These are phyloP conservation scores for Drosophila watanabei DNA, from an alignment of 1,140 invertebrate species.

Conservation along the genomic window DNA sequence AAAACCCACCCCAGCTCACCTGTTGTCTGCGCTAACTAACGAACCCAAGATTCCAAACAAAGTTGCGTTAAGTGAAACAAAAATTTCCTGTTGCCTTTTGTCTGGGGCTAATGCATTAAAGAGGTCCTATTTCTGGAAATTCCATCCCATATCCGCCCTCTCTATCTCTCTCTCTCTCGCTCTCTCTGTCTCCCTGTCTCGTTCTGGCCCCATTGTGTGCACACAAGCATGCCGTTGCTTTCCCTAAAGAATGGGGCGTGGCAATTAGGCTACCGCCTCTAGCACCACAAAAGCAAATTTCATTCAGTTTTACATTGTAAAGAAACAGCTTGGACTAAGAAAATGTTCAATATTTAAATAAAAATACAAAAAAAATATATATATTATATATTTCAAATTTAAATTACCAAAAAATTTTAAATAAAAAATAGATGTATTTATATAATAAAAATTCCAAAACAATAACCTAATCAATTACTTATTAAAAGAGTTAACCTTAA, in stretches of 20 bases:
- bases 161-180: neutral
- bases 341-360: neutral
- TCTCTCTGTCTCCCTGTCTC: slow-evolving; percentile 9
- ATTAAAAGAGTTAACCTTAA: neutral
- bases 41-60: slow-evolving; percentile 29
- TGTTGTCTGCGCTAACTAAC: slow-evolving; percentile 8
- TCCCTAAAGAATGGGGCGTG: slow-evolving; percentile 48
- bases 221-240: slow-evolving; percentile 57
- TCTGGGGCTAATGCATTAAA: slow-evolving; percentile 65
- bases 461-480: neutral
- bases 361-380: neutral
- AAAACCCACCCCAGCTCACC: slow-evolving; percentile 12
- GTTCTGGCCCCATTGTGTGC: slow-evolving; percentile 41
- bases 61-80: slow-evolving; percentile 40
- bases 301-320: slow-evolving; percentile 31
- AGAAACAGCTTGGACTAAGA: neutral
- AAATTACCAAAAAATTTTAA: neutral
- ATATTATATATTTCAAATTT: neutral
- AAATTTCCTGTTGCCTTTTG: slow-evolving; percentile 56
- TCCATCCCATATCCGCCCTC: neutral
- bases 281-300: slow-evolving; percentile 3
- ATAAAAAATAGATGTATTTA: neutral
- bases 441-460: neutral
- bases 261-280: slow-evolving; percentile 64
- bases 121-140: slow-evolving; percentile 18